Evolutionary conservation across 2,797 vertebrate genomes (phyloP), one percentile per base, ranked within the genome.

Genomic region (Sylvia borin): DNA sequence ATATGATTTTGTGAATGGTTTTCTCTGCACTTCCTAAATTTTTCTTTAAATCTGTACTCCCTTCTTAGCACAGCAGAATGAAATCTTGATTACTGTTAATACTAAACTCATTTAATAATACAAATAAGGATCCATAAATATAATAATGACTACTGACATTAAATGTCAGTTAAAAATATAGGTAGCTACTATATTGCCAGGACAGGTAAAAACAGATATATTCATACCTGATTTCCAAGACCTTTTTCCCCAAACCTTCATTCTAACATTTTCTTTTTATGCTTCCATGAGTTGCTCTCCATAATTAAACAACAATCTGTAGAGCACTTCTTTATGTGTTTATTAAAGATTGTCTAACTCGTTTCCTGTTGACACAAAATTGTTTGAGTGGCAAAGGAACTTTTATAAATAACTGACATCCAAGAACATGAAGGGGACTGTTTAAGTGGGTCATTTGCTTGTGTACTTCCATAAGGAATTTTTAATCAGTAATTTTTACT

Each of bases 291-390:
- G 16, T 72, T 86, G 14, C 19, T 90, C 81, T 95, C 88, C 64
- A 62, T 88, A 94, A 94, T 88, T 96, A 95, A 92, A 29, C 45
- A 88, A 42, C 67, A 70, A 72, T 74, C 54, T 67, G 55, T 75
- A 65, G 16, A 84, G 51, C 68, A 94, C 60, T 80, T 94, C 55
- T 91, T 93, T 85, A 80, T 92, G 32, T 90, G 66, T 91, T 97
- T 94, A 85, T 92, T 89, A 93, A 90, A 95, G 57, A 89, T 75
- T 81, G 79, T 94, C 75, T 72, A 68, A 70, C 82, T 95, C 64
- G 54, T 93, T 93, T 90, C 77, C 85, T 92, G 55, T 88, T 96
- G 86, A 58, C 51, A 81, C 16, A 84, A 84, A 94, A 81, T 82
- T 86, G 47, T 72, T 90, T 77, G 61, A 90, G 43, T 82, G 53